These are phyloP conservation scores for Lagria hirta DNA, from an alignment of 2,888 invertebrate genomes.

Conservation along the genomic window DNA sequence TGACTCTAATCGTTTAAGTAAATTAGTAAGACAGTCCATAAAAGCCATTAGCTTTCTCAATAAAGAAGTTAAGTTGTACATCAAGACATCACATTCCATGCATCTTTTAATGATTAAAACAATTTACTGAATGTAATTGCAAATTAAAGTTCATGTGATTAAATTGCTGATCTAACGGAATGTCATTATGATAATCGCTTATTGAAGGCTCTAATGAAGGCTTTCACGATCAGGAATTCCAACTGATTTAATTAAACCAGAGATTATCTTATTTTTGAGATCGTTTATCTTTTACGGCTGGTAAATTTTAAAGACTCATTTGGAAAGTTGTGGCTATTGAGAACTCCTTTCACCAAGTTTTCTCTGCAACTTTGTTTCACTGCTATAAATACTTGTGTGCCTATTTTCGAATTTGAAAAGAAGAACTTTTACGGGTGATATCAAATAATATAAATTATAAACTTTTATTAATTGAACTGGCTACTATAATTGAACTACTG, in stretches of 20 bases:
- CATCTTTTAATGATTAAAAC: constrained; percentile 40
- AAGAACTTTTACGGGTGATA: too few relatives aligned
- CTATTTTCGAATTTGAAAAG: too few relatives aligned
- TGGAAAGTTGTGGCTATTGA: constrained; percentile 16
- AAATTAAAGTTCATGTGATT: constrained; percentile 46
- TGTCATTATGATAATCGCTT: constrained; percentile 44
- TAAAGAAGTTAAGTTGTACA: too few relatives aligned
- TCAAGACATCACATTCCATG: constrained; percentile 33
- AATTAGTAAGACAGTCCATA: too few relatives aligned
- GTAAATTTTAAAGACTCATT: constrained; percentile 28
- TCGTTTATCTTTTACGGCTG: constrained; percentile 39
- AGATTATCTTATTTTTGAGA: constrained; percentile 42
- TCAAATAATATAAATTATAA: too few relatives aligned
- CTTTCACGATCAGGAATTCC: constrained; percentile 36
- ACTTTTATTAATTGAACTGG: too few relatives aligned
- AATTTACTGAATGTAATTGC: constrained; percentile 46
- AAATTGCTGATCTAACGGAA: constrained; percentile 43
- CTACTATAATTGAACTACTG: too few relatives aligned
- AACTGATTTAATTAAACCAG: constrained; percentile 40
- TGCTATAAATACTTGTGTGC: constrained; percentile 14
- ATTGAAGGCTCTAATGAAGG: constrained; percentile 40
- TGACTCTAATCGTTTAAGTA: too few relatives aligned
- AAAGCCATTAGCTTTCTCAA: too few relatives aligned
- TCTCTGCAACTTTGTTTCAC: constrained; percentile 11
- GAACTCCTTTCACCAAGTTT: constrained; percentile 9